These are phyloP conservation scores for Nasonovia ribisnigri DNA, from an alignment of 2,888 invertebrate genomes.

Conservation along the genomic window DNA sequence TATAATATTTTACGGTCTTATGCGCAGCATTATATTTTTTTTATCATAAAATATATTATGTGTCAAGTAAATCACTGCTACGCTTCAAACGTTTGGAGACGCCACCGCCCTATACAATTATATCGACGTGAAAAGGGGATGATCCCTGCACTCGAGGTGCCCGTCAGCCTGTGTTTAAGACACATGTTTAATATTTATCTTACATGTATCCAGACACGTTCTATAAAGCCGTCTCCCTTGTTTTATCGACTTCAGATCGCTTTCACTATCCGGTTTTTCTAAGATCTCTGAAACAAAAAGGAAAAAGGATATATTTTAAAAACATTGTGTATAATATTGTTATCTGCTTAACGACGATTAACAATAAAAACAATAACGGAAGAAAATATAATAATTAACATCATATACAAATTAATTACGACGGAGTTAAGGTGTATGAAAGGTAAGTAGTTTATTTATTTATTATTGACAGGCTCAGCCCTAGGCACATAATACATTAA, in stretches of 20 bases:
- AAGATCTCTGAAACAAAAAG: slow-evolving; percentile 46
- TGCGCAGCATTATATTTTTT: neutral
- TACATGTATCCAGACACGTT: slow-evolving; percentile 80
- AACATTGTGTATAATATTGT: neutral
- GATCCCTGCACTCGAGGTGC: neutral
- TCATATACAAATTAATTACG: neutral
- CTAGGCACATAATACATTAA: neutral
- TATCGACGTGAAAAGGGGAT: slow-evolving; percentile 61
- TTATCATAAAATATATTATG: neutral
- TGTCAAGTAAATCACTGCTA: neutral
- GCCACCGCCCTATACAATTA: slow-evolving; percentile 63
- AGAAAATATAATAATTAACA: neutral
- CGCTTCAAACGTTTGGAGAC: neutral
- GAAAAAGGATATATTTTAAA: neutral
- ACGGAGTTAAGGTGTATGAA: neutral
- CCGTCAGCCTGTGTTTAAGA: neutral
- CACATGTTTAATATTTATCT: slow-evolving; percentile 59
- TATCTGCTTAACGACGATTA: neutral
- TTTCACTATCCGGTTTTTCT: neutral
- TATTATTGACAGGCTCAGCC: neutral
- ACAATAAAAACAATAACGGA: neutral
- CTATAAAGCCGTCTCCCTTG: slow-evolving; percentile 79
- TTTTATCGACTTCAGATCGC: slow-evolving; percentile 72
- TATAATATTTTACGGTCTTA: neutral
- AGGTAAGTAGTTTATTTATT: neutral